Evolutionary conservation across 2,113 vertebrate genomes (phyloP), one percentile per base, ranked within the genome.

Genomic region (Cygnus atratus): DNA sequence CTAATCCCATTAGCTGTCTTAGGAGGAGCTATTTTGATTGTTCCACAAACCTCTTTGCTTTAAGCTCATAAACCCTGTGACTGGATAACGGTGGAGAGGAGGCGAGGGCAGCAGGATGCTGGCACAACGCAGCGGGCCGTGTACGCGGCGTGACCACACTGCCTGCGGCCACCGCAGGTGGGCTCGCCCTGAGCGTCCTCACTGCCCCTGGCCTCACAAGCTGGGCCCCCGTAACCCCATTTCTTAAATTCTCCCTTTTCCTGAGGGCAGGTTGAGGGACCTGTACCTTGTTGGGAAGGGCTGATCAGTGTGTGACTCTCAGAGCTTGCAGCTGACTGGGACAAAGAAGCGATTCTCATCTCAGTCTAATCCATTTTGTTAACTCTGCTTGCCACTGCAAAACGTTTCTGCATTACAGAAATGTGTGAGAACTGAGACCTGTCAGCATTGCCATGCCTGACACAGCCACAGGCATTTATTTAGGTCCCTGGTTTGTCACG

Each of bases 21-120:
- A 96, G 71, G 26, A 72, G 65, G n/a, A 70, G 67, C 95, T 97
- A 94, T 96, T 97, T 79, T 92, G 52, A 88, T 72, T 84, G 76
- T 50, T 5, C 62, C 75, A 73, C 87, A 96, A 58, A 94, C 76
- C 95, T 94, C 94, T 95, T 93, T 95, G 87, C 91, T 71, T 33
- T 96, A 97, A 97, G 95, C 92, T 91, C 52, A 13, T 96, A 46
- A 93, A 48, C 75, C 16, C 48, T 0, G 11, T 21, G 39, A 5
- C 73, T 48, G 58, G 61, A 21, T 12, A 29, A 1, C 55, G 11
- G 58, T 3, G 12, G 5, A 20, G 52, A 16, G 54, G 52, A 48
- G 71, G 17, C 24, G 54, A 33, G 63, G 76, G 91, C 37, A 46
- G 72, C 48, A 26, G 37, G 33, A 16, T 1, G 7, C 31, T 1